A percentile compares a stretch with the other conserved stretches of the same genome.
Evolutionary conservation across 2,797 vertebrate species (phyloP).

Genomic region (Clamator glandarius): DNA sequence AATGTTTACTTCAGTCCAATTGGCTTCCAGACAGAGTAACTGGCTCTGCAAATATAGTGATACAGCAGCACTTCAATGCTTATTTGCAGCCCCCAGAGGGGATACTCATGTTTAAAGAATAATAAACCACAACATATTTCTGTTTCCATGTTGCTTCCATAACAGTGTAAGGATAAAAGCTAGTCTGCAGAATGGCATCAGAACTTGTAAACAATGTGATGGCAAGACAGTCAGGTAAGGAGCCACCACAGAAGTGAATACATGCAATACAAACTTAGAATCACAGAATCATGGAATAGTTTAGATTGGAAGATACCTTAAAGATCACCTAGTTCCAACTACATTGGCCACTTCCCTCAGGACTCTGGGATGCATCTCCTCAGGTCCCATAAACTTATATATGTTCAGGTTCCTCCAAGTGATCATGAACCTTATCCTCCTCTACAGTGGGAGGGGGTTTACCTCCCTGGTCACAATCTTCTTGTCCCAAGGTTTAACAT

Average conservation of each 20-base stretch:
- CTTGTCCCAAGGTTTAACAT: not conserved
- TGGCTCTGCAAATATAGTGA: not conserved
- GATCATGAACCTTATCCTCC: too few relatives aligned
- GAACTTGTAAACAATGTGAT: not conserved
- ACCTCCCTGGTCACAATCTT: too few relatives aligned
- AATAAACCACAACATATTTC: not conserved
- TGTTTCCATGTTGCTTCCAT: not conserved
- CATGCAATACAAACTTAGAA: not conserved
- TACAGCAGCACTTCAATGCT: not conserved
- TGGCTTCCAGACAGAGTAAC: not conserved
- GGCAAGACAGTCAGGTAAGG: not conserved
- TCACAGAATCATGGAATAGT: too few relatives aligned
- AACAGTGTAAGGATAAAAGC: conserved; percentile 3
- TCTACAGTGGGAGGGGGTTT: too few relatives aligned
- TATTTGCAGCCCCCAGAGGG: not conserved
- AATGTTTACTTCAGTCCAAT: conserved; percentile 29
- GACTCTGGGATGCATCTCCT: too few relatives aligned
- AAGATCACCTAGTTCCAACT: too few relatives aligned
- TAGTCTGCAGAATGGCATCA: not conserved
- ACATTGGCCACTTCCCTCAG: too few relatives aligned
- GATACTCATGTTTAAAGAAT: not conserved
- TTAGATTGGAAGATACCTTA: too few relatives aligned
- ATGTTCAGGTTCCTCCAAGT: too few relatives aligned
- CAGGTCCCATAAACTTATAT: too few relatives aligned
- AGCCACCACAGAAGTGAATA: not conserved